These are phyloP conservation scores for Rugalucina vietnamica DNA, from an alignment of 2,888 invertebrate species.

Conservation along the genomic window DNA sequence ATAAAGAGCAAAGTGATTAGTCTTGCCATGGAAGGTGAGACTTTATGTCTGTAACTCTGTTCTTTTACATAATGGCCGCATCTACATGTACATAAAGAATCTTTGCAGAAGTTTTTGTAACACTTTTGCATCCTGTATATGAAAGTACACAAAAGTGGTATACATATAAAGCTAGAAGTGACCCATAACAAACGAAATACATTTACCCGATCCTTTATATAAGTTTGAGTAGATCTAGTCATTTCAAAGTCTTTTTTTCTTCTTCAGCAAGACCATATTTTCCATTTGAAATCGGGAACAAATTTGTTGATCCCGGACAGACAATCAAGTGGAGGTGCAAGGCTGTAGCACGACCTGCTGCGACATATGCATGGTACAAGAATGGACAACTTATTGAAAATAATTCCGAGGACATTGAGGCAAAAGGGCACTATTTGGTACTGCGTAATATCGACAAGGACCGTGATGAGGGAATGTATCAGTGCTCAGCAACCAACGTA, in stretches of 20 bases:
- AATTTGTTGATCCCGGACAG: conserved; percentile 75
- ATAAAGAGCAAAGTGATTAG: conserved; percentile 41
- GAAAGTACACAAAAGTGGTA: too few species aligned
- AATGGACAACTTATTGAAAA: conserved; percentile 66
- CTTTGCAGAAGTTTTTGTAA: too few species aligned
- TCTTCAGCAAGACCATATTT: conserved; percentile 80
- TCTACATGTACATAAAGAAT: too few species aligned
- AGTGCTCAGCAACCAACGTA: conserved; percentile 95
- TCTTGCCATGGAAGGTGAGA: conserved; percentile 53
- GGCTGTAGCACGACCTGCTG: conserved; percentile 73
- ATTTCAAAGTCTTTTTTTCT: neutral
- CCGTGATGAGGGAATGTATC: conserved; percentile 96
- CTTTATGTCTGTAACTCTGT: too few species aligned
- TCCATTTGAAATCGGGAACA: conserved; percentile 74
- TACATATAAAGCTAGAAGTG: too few species aligned
- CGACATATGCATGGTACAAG: conserved; percentile 75
- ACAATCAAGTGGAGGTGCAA: conserved; percentile 78
- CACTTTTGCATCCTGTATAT: too few species aligned
- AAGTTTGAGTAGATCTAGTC: neutral
- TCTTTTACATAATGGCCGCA: too few species aligned
- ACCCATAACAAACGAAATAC: too few species aligned
- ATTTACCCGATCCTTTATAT: too few species aligned
- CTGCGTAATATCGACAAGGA: conserved; percentile 65
- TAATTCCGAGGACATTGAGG: conserved; percentile 48
- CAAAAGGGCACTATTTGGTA: conserved; percentile 66